Evolutionary conservation across 2,888 invertebrate genomes (phyloP).

Genomic region (Rotaria socialis): DNA sequence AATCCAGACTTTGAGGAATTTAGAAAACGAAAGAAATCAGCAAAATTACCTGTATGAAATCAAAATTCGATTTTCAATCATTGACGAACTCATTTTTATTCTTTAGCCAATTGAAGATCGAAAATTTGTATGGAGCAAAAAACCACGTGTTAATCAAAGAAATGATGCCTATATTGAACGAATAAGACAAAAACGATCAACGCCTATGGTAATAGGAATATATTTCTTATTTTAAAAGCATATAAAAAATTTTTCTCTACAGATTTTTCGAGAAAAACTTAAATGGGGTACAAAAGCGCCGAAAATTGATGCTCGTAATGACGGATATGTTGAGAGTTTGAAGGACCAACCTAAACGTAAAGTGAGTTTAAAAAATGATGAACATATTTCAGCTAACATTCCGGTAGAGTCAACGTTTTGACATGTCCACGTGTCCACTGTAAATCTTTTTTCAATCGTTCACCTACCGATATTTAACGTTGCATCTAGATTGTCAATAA

Average conservation of each 20-base stretch:
- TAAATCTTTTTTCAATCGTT: no score
- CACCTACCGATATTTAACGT: not conserved
- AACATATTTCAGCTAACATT: no score
- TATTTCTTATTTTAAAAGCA: not conserved
- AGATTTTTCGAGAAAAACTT: not conserved
- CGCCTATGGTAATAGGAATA: not conserved
- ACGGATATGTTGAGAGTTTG: not conserved
- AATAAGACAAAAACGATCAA: not conserved
- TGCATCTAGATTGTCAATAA: not conserved
- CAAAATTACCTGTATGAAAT: not conserved
- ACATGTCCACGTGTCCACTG: no score
- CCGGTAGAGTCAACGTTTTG: no score
- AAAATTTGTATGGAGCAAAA: not conserved
- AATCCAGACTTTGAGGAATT: not conserved
- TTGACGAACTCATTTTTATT: not conserved
- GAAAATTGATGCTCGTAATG: not conserved
- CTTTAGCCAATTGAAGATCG: not conserved
- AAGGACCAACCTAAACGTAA: not conserved
- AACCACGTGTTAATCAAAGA: not conserved
- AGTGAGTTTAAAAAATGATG: not conserved
- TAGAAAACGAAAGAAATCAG: not conserved
- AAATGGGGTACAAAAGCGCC: not conserved
- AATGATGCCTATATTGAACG: not conserved
- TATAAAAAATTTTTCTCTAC: not conserved
- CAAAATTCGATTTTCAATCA: not conserved